Evolutionary conservation across 30 jellyfish, hydroid and myxozoan species (phyloP).

Genomic region (Turritopsis dohrnii): DNA sequence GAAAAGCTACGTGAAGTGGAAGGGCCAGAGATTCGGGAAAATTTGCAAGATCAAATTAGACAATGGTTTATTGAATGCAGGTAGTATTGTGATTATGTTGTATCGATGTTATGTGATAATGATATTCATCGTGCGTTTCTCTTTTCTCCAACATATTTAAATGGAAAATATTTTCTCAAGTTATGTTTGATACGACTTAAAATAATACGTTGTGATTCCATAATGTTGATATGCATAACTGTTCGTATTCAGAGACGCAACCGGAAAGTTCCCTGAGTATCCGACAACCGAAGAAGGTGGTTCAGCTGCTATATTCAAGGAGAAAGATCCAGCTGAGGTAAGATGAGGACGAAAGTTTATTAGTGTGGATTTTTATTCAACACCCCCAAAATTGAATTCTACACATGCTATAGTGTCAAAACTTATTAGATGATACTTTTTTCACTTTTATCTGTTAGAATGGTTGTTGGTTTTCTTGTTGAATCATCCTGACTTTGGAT

Average conservation of each 20-base stretch:
- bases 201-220: too few relatives aligned
- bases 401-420: not conserved
- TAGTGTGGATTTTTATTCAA: not conserved
- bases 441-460: not conserved
- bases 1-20: constrained; percentile 84
- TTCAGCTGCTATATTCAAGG: constrained; percentile 74
- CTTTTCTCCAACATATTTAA: too few relatives aligned
- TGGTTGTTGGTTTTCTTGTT: not conserved
- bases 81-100: constrained; percentile 9
- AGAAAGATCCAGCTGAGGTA: constrained; percentile 76
- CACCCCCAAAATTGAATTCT: not conserved
- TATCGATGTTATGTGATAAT: too few relatives aligned
- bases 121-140: too few relatives aligned
- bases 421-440: not conserved
- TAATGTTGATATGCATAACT: too few relatives aligned
- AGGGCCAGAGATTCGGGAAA: constrained; percentile 92
- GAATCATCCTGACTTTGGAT: not conserved
- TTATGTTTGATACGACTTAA: too few relatives aligned
- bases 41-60: constrained; percentile 91
- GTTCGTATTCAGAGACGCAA: constrained; percentile 59
- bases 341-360: not conserved
- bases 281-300: constrained; percentile 97
- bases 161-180: too few relatives aligned
- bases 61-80: constrained; percentile 99
- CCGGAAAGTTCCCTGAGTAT: constrained; percentile 94